phyloP scores from a whole-genome alignment of 2,797 vertebrate genomes.

The Monodelphis domestica region DNA sequence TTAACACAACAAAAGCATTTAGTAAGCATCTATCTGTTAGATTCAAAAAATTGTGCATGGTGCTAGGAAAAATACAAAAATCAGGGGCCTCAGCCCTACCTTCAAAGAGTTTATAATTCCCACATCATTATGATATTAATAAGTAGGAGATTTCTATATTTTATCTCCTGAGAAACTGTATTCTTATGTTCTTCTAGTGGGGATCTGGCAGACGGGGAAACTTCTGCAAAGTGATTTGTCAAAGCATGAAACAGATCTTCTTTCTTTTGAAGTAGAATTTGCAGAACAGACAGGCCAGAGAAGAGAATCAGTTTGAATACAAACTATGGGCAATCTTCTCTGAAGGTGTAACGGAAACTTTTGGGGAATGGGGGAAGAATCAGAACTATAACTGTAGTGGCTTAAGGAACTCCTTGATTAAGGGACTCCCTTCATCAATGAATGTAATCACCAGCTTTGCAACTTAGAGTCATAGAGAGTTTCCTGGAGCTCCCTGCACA shows the following conservation, averaged over 20 bases:
- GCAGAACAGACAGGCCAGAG: not conserved
- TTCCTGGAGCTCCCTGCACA: not conserved
- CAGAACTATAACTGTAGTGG: not conserved
- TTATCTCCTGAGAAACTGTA: not conserved
- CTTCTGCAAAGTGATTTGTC: not conserved
- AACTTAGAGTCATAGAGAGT: not conserved
- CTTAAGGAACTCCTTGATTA: not conserved
- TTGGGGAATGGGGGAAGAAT: not conserved
- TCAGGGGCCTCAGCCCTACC: not conserved
- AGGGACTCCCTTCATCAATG: not conserved
- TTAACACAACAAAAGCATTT: not conserved
- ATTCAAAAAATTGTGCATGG: not conserved
- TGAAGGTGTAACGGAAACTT: not conserved
- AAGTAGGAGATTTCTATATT: not conserved
- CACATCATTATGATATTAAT: not conserved
- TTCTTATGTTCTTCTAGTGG: not conserved
- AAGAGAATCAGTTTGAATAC: not conserved
- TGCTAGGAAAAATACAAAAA: constrained; percentile 4
- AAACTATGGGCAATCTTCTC: not conserved
- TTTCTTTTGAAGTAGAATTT: not conserved
- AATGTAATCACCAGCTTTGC: not conserved
- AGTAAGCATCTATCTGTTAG: not conserved
- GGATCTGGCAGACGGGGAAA: not conserved
- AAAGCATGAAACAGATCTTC: not conserved
- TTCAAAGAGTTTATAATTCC: not conserved